Evolutionary conservation across 2,797 vertebrate genomes (phyloP).

Genomic region (Gymnodraco acuticeps): DNA sequence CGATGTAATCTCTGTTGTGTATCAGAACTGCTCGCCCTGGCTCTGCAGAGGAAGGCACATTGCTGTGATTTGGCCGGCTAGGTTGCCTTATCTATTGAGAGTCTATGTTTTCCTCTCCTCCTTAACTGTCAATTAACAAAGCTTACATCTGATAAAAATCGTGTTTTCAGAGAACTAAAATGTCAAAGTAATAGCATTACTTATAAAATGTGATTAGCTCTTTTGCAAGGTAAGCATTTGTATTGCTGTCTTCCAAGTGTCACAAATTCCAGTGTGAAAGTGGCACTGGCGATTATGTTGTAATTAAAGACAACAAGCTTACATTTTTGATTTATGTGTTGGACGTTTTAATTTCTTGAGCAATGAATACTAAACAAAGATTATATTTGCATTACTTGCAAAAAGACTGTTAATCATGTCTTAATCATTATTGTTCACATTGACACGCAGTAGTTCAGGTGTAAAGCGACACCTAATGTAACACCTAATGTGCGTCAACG

Average conservation of each 20-base stretch:
- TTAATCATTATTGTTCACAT: too few species aligned
- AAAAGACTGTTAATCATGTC: too few species aligned
- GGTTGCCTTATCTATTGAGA: slow-evolving; percentile 60
- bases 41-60: slow-evolving; percentile 79
- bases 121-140: slow-evolving; percentile 52
- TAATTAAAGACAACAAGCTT: slow-evolving; percentile 6
- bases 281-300: background rate
- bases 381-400: slow-evolving; percentile 25
- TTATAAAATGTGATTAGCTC: slow-evolving; percentile 66
- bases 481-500: too few species aligned
- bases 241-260: slow-evolving; percentile 40
- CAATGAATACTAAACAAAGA: background rate
- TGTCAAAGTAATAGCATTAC: slow-evolving; percentile 47
- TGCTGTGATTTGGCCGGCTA: slow-evolving; percentile 75
- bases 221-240: slow-evolving; percentile 73
- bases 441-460: too few species aligned
- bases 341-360: slow-evolving; percentile 3
- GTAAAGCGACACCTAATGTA: too few species aligned
- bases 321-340: slow-evolving; percentile 6
- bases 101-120: slow-evolving; percentile 39
- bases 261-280: slow-evolving; percentile 26
- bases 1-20: slow-evolving; percentile 51
- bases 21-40: slow-evolving; percentile 55
- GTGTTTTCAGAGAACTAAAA: slow-evolving; percentile 40
- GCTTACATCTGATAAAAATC: slow-evolving; percentile 52